phyloP scores from a whole-genome alignment of 1,140 invertebrate species.

The Galleria mellonella region DNA sequence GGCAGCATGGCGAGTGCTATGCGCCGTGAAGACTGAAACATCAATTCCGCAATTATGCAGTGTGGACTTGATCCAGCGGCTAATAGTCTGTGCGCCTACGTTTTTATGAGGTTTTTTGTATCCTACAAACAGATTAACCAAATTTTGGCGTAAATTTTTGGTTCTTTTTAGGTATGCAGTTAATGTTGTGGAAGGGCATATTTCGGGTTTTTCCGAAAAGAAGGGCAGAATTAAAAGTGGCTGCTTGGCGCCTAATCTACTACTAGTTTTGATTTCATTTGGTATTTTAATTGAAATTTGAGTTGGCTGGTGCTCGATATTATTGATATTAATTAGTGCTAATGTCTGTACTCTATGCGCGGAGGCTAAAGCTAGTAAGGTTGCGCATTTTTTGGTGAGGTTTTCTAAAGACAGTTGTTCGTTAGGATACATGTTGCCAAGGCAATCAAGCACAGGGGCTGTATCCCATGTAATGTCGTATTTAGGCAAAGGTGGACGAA shows the following conservation, averaged over 20 bases:
- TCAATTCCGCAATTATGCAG: too few species aligned
- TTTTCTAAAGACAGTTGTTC: neutral
- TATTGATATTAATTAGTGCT: neutral
- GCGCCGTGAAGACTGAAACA: neutral
- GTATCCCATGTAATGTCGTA: conserved; percentile 30
- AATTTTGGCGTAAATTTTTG: neutral
- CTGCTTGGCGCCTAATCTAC: neutral
- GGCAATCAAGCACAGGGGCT: conserved; percentile 4
- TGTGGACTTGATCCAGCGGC: neutral
- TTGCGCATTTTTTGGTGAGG: neutral
- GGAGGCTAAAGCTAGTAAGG: neutral
- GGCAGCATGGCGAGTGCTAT: conserved; percentile 17
- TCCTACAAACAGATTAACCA: neutral
- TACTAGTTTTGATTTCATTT: neutral
- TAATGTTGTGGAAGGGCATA: neutral
- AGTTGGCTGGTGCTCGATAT: neutral
- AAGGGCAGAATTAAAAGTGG: neutral
- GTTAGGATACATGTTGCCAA: neutral
- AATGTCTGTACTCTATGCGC: conserved; percentile 2
- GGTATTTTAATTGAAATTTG: neutral
- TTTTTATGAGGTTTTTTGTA: neutral
- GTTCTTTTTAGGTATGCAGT: neutral
- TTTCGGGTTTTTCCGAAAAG: neutral
- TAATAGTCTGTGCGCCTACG: neutral
- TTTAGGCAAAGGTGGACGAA: conserved; percentile 17